phyloP scores from a whole-genome alignment of 2,797 vertebrate genomes.

The Enteromius thamalakanensis region DNA sequence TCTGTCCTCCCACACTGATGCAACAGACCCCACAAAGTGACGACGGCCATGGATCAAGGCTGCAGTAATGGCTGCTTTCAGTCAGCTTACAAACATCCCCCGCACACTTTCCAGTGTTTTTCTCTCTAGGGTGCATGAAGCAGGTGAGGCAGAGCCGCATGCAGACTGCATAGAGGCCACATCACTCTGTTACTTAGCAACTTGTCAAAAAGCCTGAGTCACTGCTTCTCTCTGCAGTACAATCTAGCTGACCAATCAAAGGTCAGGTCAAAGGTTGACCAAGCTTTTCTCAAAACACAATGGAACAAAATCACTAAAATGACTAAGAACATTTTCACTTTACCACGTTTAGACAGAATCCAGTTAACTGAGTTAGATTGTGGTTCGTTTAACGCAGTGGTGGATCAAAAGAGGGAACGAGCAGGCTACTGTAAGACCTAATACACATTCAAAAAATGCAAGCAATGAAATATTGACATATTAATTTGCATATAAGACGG shows the following conservation, averaged over 20 bases:
- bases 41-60: background rate
- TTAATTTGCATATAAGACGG: background rate
- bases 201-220: constrained; percentile 49
- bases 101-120: background rate
- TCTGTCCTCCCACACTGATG: background rate
- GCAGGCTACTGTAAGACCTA: background rate
- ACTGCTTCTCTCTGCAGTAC: constrained; percentile 39
- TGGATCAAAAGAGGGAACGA: background rate
- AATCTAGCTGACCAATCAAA: constrained; percentile 39
- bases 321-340: background rate
- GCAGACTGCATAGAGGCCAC: constrained; percentile 48
- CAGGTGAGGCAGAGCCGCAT: constrained; percentile 47
- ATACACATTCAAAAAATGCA: background rate
- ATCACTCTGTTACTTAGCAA: constrained; percentile 62
- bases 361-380: background rate
- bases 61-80: constrained; percentile 25
- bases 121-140: constrained; percentile 51
- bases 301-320: constrained; percentile 9
- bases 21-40: background rate
- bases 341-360: background rate
- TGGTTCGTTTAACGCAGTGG: background rate
- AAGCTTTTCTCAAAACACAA: constrained; percentile 15
- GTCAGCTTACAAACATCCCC: background rate
- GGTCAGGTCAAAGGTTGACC: constrained; percentile 39
- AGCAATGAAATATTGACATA: background rate